Evolutionary conservation across 2,888 invertebrate species (phyloP).

Genomic region (Bellardia bayeri): DNA sequence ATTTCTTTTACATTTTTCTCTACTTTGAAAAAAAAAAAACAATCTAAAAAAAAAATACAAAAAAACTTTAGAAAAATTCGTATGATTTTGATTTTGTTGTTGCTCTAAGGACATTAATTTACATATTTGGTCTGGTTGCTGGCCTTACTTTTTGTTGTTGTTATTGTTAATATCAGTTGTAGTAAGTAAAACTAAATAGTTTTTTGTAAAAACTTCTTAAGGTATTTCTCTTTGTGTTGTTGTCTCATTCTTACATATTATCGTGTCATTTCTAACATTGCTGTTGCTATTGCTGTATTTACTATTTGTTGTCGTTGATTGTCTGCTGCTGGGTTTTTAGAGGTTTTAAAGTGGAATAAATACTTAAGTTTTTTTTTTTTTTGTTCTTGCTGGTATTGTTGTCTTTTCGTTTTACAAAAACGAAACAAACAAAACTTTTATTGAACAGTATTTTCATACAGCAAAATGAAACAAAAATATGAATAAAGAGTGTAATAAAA

Average conservation of each 20-base stretch:
- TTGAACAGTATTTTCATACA: conserved; percentile 37
- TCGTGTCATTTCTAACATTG: conserved; percentile 29
- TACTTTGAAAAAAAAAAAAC: not conserved
- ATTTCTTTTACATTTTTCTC: conserved; percentile 1
- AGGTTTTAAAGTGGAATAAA: conserved; percentile 64
- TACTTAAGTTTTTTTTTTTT: conserved; percentile 64
- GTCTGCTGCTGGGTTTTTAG: conserved; percentile 64
- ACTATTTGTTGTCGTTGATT: conserved; percentile 40
- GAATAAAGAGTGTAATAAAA: conserved; percentile 14
- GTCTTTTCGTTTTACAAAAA: not conserved
- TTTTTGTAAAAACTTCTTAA: conserved; percentile 56
- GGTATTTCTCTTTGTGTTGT: conserved; percentile 17
- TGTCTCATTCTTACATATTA: conserved; percentile 19
- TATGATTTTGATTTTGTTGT: not conserved
- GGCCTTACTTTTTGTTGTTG: conserved; percentile 3
- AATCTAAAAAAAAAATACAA: too few species aligned
- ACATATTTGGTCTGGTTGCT: conserved; percentile 24
- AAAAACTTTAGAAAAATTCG: not conserved
- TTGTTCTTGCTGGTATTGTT: conserved; percentile 35
- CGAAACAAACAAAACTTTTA: conserved; percentile 45
- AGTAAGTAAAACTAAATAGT: conserved; percentile 51
- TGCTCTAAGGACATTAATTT: conserved; percentile 48
- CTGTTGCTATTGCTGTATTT: conserved; percentile 16
- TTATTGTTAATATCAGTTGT: conserved; percentile 18
- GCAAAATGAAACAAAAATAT: conserved; percentile 1